These are phyloP conservation scores for Apodemia mormo DNA, from an alignment of 2,888 invertebrate species.

Conservation along the genomic window DNA sequence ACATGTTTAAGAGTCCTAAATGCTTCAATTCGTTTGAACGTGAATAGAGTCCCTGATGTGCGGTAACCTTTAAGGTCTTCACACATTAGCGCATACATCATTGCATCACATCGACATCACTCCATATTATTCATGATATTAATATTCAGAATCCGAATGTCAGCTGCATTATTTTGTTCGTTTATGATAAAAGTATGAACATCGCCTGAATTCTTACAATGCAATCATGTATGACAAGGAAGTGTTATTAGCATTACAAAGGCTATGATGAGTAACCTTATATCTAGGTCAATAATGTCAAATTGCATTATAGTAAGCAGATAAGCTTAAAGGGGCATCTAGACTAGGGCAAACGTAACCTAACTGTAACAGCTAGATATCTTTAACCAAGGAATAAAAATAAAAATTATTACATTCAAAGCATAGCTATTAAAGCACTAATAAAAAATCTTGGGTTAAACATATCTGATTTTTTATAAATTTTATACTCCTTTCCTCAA, in stretches of 20 bases:
- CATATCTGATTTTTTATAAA: too few relatives aligned
- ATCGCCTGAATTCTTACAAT: neutral
- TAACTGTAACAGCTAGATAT: neutral
- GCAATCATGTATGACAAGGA: neutral
- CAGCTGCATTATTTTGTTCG: neutral
- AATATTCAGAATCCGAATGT: neutral
- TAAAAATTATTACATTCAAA: too few relatives aligned
- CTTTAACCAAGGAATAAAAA: too few relatives aligned
- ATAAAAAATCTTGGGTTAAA: too few relatives aligned
- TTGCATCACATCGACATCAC: neutral
- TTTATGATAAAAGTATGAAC: neutral
- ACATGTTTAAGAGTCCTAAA: too few relatives aligned
- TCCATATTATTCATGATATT: neutral
- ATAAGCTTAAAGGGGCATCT: neutral
- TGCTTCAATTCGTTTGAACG: too few relatives aligned
- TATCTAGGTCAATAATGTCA: neutral
- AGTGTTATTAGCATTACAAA: constrained; percentile 5
- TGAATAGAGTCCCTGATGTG: neutral
- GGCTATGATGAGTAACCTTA: neutral
- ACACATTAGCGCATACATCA: neutral
- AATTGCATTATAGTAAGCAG: neutral
- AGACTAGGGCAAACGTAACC: neutral
- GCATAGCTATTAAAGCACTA: too few relatives aligned
- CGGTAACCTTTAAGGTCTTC: neutral
- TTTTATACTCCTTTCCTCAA: too few relatives aligned